Evolutionary conservation across 2,888 invertebrate genomes (phyloP), one percentile per base, ranked within the genome.

Genomic region (Brenthis hecate): DNA sequence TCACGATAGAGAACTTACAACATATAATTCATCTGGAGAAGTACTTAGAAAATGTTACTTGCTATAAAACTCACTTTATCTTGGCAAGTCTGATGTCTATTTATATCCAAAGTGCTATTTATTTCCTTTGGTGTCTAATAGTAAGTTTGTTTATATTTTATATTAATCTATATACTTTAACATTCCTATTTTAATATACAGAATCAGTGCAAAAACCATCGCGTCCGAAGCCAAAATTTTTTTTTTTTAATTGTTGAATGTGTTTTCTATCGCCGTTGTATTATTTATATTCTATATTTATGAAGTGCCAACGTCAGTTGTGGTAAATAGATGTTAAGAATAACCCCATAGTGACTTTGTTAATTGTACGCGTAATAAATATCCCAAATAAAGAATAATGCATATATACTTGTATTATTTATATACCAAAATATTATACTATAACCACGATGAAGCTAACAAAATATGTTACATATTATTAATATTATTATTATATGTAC

Each of bases 271-370:
- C 56, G 47, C 50, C 65, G 66, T 69, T 66, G 65, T 58, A 32
- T 65, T 65, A 57, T 68, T 56, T 73, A 66, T 63, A 65, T 61
- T 58, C 43, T 64, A 69, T 66, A 66, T 58, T 71, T 62, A 65
- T 43, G 43, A 36, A 62, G 62, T 62, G 62, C 62, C 62, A 62
- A 62, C 43, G 53, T 62, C 48, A 60, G 48, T 51, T 4, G 51
- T 53, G 51, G 83, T 86, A 86, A 88, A 89, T 53, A 66, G 82
- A 82, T 85, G 86, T 91, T 86, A 86, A 89, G 87, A 88, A 88
- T 88, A 89, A 87, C 82, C 82, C 79, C 78, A 88, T 86, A 87
- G 84, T 81, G 79, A 78, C 75, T 73, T 80, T 80, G 78, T 83
- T 87, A 76, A 78, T 75, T 74, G 65, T 74, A 75, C 73, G 74